Percentiles rank a stretch among this genome's conserved stretches.
Conservation (phyloP, 2,888 invertebrate species). For the Orchesella flavescens region DNA sequence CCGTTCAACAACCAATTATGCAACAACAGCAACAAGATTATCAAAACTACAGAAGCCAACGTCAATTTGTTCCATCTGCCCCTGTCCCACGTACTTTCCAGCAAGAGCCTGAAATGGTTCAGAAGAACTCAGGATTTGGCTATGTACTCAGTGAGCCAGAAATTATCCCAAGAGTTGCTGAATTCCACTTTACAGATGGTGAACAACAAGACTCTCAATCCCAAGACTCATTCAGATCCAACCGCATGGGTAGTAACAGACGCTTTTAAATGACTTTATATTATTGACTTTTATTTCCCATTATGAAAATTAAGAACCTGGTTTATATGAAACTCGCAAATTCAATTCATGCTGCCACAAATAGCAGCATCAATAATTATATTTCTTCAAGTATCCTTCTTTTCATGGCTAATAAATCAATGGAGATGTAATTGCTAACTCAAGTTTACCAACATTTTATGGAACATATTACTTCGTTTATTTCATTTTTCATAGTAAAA, state of each 20-base stretch:
- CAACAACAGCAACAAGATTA: slow-evolving; percentile 17
- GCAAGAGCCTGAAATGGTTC: slow-evolving; percentile 17
- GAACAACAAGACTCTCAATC: not conserved
- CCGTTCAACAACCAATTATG: not conserved
- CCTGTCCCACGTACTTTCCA: not conserved
- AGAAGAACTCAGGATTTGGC: slow-evolving; percentile 10
- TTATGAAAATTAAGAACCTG: no score
- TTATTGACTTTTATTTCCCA: no score
- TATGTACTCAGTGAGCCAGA: slow-evolving; percentile 62
- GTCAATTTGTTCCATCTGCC: slow-evolving; percentile 2
- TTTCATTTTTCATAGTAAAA: not conserved
- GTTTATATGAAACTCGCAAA: no score
- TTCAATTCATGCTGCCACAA: no score
- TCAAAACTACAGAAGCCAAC: not conserved
- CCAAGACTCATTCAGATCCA: not conserved
- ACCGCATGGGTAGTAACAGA: not conserved
- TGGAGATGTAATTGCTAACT: not conserved
- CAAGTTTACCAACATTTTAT: not conserved
- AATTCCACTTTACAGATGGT: slow-evolving; percentile 47
- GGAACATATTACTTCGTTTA: not conserved
- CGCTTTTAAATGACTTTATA: not conserved
- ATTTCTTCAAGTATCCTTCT: no score
- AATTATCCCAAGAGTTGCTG: slow-evolving; percentile 52
- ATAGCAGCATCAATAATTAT: no score
- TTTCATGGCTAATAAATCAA: not conserved